Evolutionary conservation across 2,888 invertebrate genomes (phyloP), one percentile per base, ranked within the genome.

Genomic region (Cantharis flavilabris): DNA sequence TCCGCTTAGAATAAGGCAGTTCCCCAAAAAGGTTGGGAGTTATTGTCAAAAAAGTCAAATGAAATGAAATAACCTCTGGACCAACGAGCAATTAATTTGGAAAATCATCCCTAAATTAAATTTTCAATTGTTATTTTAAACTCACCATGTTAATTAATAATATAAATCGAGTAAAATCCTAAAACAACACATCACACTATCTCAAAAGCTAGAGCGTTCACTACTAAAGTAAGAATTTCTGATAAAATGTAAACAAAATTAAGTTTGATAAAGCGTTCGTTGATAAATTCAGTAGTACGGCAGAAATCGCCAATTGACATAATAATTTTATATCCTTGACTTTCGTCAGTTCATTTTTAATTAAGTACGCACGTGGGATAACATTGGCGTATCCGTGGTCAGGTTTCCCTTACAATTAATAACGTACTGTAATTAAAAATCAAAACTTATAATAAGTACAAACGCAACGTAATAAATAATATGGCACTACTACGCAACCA

Each of bases 251-350:
- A 72, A 76, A 76, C 72, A 76, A 72, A 33, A 23, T 26, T 62
- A 72, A 26, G 26, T 67, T 23, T 23, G 76, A 76, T 72, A 71
- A 76, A 71, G 63, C 49, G 62, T 62, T 67, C 71, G 30, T 69
- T 63, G 72, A 76, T 72, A 76, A 76, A 75, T 69, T 72, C 14
- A 26, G 33, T 63, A 13, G 75, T 76, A 81, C 78, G 79, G 77
- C 79, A 76, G 33, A 82, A 82, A 83, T 83, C 83, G 83, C 80
- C 81, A 81, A 82, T 80, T 62, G 81, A 81, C 82, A 81, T 71
- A 75, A 80, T 70, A 76, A 78, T 73, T 83, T 80, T 77, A 80
- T 82, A 86, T 85, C 86, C 86, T 86, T 86, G 86, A 86, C 85
- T 86, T 85, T 85, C 84, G 84, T 83, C 76, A 79, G 73, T 80